Conservation (phyloP, 2,113 vertebrate species). For the Entomyzon cyanotis region DNA sequence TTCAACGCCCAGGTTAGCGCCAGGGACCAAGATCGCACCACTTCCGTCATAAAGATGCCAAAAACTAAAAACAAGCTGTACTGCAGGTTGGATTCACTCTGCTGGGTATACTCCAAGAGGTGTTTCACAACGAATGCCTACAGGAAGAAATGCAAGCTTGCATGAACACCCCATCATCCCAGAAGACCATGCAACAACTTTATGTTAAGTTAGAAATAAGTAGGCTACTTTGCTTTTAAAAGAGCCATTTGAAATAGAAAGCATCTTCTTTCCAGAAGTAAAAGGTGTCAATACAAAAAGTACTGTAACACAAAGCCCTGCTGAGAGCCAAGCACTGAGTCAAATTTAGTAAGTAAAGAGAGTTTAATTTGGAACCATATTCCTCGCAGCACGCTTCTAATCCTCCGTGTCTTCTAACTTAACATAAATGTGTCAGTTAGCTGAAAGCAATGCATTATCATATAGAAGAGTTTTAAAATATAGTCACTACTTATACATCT, state of each 20-base stretch:
- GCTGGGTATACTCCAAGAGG: constrained; percentile 89
- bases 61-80: constrained; percentile 90
- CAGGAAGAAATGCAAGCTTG: constrained; percentile 79
- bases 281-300: constrained; percentile 27
- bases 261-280: constrained; percentile 55
- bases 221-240: constrained; percentile 47
- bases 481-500: constrained; percentile 67
- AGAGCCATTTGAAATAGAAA: constrained; percentile 35
- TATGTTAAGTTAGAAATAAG: constrained; percentile 85
- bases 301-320: constrained; percentile 56
- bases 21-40: constrained; percentile 91
- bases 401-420: constrained; percentile 77
- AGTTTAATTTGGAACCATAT: constrained; percentile 36
- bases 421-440: constrained; percentile 80
- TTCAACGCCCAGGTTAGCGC: constrained; percentile 92
- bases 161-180: constrained; percentile 66
- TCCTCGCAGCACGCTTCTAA: constrained; percentile 45
- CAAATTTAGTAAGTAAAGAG: constrained; percentile 27
- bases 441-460: constrained; percentile 74
- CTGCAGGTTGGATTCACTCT: constrained; percentile 79
- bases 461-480: constrained; percentile 58
- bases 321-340: constrained; percentile 56
- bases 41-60: constrained; percentile 86
- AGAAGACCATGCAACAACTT: constrained; percentile 58
- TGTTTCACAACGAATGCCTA: constrained; percentile 93